Base-by-base conservation (phyloP, 2,888 invertebrate genomes). In the Lasioglossum malachurum region DNA sequence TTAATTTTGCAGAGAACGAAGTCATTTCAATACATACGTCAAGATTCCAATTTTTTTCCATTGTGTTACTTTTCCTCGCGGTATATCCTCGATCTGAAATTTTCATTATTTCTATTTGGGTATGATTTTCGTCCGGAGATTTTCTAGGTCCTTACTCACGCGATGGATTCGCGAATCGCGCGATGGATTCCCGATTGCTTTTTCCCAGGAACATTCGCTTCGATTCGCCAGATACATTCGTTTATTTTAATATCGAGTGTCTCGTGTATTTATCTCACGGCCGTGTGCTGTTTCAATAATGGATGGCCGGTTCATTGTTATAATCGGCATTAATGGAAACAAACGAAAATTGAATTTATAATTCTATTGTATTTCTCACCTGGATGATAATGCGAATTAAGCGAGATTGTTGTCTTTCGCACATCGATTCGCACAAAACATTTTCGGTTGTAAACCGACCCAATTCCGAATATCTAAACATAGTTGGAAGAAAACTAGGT, bases 401-500 rank as follows among this genome's bases (percentile, higher is more conserved):
- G 53, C 46, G 19, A 27, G 67, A 57, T 67, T 38, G 69, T 23
- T 41, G 71, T 57, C n/a, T 57, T 57, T n/a, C n/a, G n/a, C 12
- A 12, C 12, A 57, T 57, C n/a, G 57, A 57, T n/a, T 57, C 4
- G 23, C 31, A 67, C 81, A 46, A 57, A 77, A 74, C 73, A 69
- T 77, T 81, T 78, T 64, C 53, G 35, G 35, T 64, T 41, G 53
- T 49, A 1, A 60, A 27, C 60, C 78, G 84, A 88, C 82, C 86
- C 77, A 80, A 87, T 84, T 82, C 78, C 74, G 16, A 27, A 23
- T 23, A 12, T 77, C 64, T 69, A 27, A 76, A 77, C 60, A 72
- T 60, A 57, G 38, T 78, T 57, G 67, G 41, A 80, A 82, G 72
- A 83, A 87, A 88, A 83, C 74, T 81, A 69, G 72, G 87, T 80